phyloP scores from a whole-genome alignment of 2,113 vertebrate species.

The Pachycephala philippinensis region DNA sequence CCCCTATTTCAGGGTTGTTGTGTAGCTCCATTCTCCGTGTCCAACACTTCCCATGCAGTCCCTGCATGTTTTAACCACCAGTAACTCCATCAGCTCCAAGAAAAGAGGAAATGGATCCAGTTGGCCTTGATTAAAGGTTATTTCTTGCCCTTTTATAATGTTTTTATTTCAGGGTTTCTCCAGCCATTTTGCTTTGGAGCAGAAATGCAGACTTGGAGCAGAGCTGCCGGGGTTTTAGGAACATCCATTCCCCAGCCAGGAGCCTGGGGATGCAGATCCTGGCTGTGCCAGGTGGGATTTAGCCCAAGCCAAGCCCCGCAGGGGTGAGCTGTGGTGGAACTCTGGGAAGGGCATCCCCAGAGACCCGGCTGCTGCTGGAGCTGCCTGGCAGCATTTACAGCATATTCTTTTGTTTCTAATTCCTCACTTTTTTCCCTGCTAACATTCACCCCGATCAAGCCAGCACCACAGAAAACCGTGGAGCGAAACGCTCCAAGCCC shows the following conservation, averaged over 20 bases:
- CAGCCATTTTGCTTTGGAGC: neutral
- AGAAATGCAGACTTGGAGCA: neutral
- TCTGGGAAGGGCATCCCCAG: neutral
- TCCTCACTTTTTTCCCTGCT: neutral
- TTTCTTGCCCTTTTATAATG: neutral
- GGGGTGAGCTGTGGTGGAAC: neutral
- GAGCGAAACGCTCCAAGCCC: accelerated
- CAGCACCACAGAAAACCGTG: accelerated
- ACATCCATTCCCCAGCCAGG: neutral
- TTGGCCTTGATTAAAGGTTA: neutral
- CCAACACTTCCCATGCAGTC: no score
- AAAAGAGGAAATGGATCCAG: neutral
- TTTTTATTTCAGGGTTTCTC: neutral
- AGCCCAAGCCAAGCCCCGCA: accelerated
- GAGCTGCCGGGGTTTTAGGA: neutral
- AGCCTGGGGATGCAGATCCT: neutral
- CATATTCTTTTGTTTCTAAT: neutral
- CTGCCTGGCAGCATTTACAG: neutral
- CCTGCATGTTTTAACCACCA: neutral
- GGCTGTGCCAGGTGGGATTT: neutral
- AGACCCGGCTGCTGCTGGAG: neutral
- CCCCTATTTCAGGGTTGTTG: neutral
- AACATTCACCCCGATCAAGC: neutral
- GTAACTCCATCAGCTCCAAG: neutral
- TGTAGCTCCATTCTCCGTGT: accelerated